These are phyloP conservation scores for Conus ventricosus DNA, from an alignment of 1,140 invertebrate genomes.

Conservation along the genomic window DNA sequence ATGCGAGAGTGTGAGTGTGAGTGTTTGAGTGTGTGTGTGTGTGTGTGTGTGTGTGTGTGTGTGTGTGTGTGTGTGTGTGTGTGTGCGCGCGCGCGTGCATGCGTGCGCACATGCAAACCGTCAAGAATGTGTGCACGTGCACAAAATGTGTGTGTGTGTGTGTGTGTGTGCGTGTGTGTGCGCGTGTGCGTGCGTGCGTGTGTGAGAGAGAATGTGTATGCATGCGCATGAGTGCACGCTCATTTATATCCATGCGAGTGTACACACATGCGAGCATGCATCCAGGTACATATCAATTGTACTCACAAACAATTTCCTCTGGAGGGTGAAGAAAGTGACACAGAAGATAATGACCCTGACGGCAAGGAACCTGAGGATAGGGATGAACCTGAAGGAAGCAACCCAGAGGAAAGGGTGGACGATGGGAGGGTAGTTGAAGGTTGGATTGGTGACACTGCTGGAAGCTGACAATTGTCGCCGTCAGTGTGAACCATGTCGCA, in stretches of 20 bases:
- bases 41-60: no score
- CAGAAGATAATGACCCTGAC: neutral
- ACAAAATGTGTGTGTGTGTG: neutral
- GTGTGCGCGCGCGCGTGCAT: no score
- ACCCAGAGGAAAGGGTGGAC: neutral
- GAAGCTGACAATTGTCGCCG: constrained; percentile 12
- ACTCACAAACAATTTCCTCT: neutral
- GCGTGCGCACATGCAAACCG: no score
- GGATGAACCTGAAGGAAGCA: neutral
- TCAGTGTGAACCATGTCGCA: constrained; percentile 25
- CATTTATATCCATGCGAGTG: no score
- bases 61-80: no score
- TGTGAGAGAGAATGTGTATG: neutral
- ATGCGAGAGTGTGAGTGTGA: no score
- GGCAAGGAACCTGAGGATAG: neutral
- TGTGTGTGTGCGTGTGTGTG: constrained; percentile 5
- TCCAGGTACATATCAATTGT: no score
- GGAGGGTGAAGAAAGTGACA: constrained; percentile 1
- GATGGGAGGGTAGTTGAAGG: neutral
- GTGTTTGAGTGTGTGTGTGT: no score
- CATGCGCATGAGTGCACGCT: neutral
- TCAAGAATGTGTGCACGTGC: no score
- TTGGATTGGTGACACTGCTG: neutral
- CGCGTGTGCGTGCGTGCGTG: neutral
- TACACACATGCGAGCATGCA: no score